These are phyloP conservation scores for Vulpes vulpes DNA, from an alignment of 2,113 vertebrate species.

Conservation along the genomic window DNA sequence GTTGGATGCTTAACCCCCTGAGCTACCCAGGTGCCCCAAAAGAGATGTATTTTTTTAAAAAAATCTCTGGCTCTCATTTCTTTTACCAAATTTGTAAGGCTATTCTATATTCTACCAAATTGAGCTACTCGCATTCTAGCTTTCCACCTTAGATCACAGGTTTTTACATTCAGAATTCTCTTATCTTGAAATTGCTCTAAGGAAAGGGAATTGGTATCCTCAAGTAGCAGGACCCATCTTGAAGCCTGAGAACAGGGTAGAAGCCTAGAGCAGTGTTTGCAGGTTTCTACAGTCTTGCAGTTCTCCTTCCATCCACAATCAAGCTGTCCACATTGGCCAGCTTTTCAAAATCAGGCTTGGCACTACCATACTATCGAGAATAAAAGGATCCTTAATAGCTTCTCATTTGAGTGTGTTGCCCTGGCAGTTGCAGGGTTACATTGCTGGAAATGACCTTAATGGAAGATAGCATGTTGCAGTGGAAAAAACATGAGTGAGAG, in stretches of 20 bases:
- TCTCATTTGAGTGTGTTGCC: neutral
- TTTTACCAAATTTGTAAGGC: neutral
- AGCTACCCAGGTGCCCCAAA: neutral
- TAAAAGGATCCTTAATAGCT: neutral
- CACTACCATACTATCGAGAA: neutral
- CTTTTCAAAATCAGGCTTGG: constrained; percentile 30
- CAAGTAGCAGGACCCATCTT: neutral
- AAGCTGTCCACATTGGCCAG: neutral
- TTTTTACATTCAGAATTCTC: constrained; percentile 51
- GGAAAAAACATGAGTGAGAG: neutral
- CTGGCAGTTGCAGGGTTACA: neutral
- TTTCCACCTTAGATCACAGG: constrained; percentile 42
- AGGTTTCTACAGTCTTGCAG: neutral
- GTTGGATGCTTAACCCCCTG: neutral
- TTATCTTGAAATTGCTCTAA: constrained; percentile 49
- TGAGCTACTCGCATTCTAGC: neutral
- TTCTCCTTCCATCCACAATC: neutral
- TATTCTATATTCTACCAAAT: neutral
- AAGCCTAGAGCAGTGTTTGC: constrained; percentile 2
- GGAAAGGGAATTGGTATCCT: neutral
- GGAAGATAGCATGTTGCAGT: neutral
- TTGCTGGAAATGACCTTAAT: neutral
- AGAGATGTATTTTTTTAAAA: neutral
- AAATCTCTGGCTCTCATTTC: neutral
- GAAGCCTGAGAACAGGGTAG: neutral